Evolutionary conservation across 2,113 vertebrate species (phyloP), one percentile per base, ranked within the genome.

Genomic region (Gambusia affinis): DNA sequence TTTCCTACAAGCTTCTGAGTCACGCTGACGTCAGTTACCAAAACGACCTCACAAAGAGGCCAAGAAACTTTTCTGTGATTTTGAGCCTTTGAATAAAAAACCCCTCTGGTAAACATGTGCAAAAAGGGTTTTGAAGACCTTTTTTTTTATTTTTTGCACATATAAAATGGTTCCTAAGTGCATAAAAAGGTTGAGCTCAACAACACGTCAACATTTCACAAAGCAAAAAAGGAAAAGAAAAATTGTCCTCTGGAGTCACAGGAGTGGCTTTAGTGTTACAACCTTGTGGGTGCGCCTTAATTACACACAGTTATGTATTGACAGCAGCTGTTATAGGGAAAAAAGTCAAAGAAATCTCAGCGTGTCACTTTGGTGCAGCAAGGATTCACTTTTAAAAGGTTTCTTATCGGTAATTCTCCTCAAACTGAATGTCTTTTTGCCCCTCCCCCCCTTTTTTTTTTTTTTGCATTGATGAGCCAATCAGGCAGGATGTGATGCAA

Each of bases 91-190:
- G 51, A 57, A 37, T 37, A 11, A 37, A 57, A 57, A 57, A 8
- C 2, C 22, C 17, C 51, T 22, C 51, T 8, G 24, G 22, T n/a
- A 57, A 57, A 3, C 51, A 57, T 57, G 51, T 57, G 51, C 24
- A 10, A 57, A 57, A 57, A 57, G 51, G 51, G 51, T 57, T 57
- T 24, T n/a, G 51, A 57, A 11, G 24, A 57, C 24, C 51, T 57
- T 57, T n/a, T 51, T n/a, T 51, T 8, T 42, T 15, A 19, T 19
- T 47, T 57, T n/a, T 57, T n/a, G 22, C 7, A n/a, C 7, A 24
- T 57, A 57, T 57, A 57, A 57, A 57, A 57, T 57, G 51, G 51
- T n/a, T 57, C 51, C 51, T 57, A 57, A 57, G 51, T 57, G 51
- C 47, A 54, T 54, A 24, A 54, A 54, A 54, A 22, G 47, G 47